A percentile compares a stretch with the other conserved stretches of the same genome.
Evolutionary conservation across 1,140 invertebrate genomes (phyloP).

Genomic region (Anoplolepis gracilipes): DNA sequence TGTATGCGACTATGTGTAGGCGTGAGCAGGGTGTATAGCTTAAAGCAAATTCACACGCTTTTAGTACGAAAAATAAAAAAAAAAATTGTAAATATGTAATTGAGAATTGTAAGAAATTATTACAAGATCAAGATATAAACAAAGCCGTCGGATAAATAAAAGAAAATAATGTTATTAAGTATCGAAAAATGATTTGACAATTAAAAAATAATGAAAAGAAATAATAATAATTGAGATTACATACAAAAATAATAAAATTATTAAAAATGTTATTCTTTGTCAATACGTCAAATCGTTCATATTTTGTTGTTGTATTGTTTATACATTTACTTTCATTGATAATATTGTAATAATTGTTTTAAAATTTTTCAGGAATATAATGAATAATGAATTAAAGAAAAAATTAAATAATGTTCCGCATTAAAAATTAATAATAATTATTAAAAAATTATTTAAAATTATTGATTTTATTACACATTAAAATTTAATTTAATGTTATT

Average conservation of each 20-base stretch:
- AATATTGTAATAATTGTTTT: neutral
- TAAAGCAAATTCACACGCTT: constrained; percentile 48
- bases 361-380: constrained; percentile 1
- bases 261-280: constrained; percentile 8
- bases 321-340: neutral
- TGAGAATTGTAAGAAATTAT: no score
- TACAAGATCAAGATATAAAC: neutral
- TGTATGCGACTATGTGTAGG: constrained; percentile 20
- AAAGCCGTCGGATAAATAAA: neutral
- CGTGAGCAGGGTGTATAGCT: constrained; percentile 21
- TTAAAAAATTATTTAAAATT: neutral
- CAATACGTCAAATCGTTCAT: neutral
- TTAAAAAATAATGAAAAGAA: neutral
- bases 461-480: neutral
- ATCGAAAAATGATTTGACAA: neutral
- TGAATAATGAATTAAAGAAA: neutral
- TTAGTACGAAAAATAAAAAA: neutral
- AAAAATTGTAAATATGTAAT: no score
- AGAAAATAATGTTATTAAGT: neutral
- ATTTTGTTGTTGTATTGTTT: neutral
- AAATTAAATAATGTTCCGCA: neutral
- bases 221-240: neutral
- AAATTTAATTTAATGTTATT: neutral
- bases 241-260: neutral
- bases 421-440: constrained; percentile 2